Base-by-base conservation (phyloP, 2,113 vertebrate genomes). In the Heteronetta atricapilla region DNA sequence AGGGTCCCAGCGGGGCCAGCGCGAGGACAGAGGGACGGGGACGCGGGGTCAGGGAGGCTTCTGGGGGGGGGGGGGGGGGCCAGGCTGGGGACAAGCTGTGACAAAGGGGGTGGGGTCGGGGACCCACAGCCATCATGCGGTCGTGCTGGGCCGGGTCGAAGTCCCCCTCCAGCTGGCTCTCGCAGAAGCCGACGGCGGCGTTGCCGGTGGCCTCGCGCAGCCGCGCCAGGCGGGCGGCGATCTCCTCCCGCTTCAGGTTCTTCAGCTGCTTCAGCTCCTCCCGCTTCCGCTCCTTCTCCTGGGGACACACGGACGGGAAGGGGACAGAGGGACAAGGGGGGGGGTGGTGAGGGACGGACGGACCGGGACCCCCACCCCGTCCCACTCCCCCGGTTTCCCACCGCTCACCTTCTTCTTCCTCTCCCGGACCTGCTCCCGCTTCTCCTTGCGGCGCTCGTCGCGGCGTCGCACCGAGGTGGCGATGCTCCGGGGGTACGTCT, bases 231-330 rank as follows among this genome's bases (percentile, higher is more conserved):
- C 98, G 98, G 58, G 98, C 98, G 95, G 98, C 92, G 59, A 99
- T 98, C 97, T 99, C 98, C 11, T 92, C 98, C 29, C 98, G 96
- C 97, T 99, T 99, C 91, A 99, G 94, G 94, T 99, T 99, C 97
- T 99, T 99, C 78, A 99, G 95, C 94, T 99, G 98, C 95, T 99
- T 99, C 92, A 99, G 96, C 90, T 99, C 98, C 95, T 99, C 98
- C 23, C 80, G 98, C 92, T 99, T 99, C 93, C 97, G 98, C 12
- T 98, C 98, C 73, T 98, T 99, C 82, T 99, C 98, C 98, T 99
- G 88, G 10, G 29, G 82, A 28, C 2, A 46, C 20, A 48, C 5
- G 46, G 46, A 48, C 46, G 5, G 7, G 53, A 26, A 6, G 11
- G 25, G 10, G n/a, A 48, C 46, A 48, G 46, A 22, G 10, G 46